phyloP scores from a whole-genome alignment of 2,888 invertebrate genomes.

The Amaurobius ferox region DNA sequence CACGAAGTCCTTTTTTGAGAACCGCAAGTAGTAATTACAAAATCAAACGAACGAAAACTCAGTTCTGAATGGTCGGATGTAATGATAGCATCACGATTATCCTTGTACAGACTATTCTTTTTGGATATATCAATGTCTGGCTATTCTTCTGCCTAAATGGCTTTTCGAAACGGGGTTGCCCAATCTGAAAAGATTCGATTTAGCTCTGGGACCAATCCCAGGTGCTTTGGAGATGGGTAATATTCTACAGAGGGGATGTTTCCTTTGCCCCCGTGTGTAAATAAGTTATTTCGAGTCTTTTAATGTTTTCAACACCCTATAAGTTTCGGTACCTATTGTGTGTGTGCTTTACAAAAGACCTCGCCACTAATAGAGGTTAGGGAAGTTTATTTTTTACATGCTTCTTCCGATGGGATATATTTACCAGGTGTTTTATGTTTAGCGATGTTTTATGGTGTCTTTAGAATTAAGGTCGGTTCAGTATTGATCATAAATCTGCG shows the following conservation, averaged over 20 bases:
- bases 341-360: too few relatives aligned
- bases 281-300: not conserved
- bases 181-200: slow-evolving; percentile 57
- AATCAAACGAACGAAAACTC: slow-evolving; percentile 2
- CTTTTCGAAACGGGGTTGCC: not conserved
- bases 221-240: not conserved
- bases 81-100: slow-evolving; percentile 12
- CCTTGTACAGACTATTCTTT: not conserved
- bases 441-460: too few relatives aligned
- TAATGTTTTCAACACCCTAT: not conserved
- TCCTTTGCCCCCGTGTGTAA: not conserved
- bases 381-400: too few relatives aligned
- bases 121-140: slow-evolving; percentile 1
- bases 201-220: slow-evolving; percentile 23
- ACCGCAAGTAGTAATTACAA: slow-evolving; percentile 4
- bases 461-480: too few relatives aligned
- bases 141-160: not conserved
- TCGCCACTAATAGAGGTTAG: too few relatives aligned
- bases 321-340: not conserved
- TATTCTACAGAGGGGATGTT: not conserved
- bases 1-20: not conserved
- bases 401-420: too few relatives aligned
- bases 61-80: not conserved
- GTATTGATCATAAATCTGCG: too few relatives aligned
- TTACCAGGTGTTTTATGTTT: too few relatives aligned